Conservation (phyloP, 2,113 vertebrate species). For the Plecturocebus donacophilus region DNA sequence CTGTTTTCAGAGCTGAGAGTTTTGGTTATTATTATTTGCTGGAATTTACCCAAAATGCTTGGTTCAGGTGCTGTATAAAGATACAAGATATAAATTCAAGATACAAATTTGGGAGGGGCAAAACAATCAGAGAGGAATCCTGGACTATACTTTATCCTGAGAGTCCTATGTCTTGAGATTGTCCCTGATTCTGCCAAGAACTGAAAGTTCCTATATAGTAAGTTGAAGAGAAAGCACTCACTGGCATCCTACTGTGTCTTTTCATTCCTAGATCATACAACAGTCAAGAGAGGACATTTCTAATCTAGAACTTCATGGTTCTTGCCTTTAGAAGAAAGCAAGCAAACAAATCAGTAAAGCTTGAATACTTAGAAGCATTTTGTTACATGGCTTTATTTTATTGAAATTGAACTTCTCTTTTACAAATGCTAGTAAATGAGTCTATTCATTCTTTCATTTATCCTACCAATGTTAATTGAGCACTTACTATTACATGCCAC, state of each 20-base stretch:
- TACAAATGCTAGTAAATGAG: neutral
- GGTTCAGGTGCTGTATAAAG: neutral
- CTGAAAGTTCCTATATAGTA: neutral
- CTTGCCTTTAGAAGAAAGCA: neutral
- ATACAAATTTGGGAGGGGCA: neutral
- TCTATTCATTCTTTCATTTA: neutral
- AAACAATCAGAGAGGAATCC: neutral
- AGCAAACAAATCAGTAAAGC: neutral
- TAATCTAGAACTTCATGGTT: neutral
- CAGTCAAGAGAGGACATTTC: neutral
- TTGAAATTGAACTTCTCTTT: constrained; percentile 25
- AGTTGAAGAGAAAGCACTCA: neutral
- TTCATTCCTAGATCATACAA: neutral
- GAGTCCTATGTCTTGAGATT: neutral
- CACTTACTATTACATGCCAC: neutral
- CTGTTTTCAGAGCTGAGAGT: neutral
- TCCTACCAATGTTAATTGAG: constrained; percentile 36
- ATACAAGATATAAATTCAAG: neutral
- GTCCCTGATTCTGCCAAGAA: neutral
- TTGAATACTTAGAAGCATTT: neutral
- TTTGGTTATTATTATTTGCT: neutral
- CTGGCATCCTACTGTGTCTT: neutral
- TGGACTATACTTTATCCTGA: neutral
- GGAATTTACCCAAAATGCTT: neutral
- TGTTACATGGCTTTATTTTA: neutral